These are phyloP conservation scores for Gerris lacustris DNA, from an alignment of 2,888 invertebrate species.

Conservation along the genomic window DNA sequence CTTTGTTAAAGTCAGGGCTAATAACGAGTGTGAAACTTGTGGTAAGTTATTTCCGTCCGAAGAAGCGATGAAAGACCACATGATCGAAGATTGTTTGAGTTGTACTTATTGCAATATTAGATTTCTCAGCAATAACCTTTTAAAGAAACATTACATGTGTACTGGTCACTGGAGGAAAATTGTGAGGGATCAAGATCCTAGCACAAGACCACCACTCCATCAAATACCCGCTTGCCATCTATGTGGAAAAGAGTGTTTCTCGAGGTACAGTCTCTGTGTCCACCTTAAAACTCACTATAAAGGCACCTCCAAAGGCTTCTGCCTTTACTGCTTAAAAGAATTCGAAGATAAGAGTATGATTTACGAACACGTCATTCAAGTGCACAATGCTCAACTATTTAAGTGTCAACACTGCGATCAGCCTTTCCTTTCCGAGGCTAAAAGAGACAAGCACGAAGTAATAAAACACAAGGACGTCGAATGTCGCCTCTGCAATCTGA, in stretches of 20 bases:
- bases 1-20: constrained; percentile 16
- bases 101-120: constrained; percentile 23
- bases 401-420: constrained; percentile 24
- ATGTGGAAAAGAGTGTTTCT: constrained; percentile 22
- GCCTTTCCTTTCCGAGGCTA: constrained; percentile 20
- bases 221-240: constrained; percentile 17
- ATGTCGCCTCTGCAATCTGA: constrained; percentile 20
- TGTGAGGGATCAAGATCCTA: not conserved
- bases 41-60: constrained; percentile 21
- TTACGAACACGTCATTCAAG: constrained; percentile 22
- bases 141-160: constrained; percentile 24
- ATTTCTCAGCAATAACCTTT: constrained; percentile 22
- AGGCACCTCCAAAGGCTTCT: constrained; percentile 22
- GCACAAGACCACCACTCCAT: not conserved
- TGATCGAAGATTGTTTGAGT: constrained; percentile 21
- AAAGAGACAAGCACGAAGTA: constrained; percentile 21
- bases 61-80: constrained; percentile 21
- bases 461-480: constrained; percentile 5
- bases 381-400: constrained; percentile 21
- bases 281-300: constrained; percentile 23
- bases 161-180: constrained; percentile 22
- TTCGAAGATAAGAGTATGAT: constrained; percentile 23
- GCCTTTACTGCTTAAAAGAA: constrained; percentile 23
- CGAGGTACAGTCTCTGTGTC: constrained; percentile 20
- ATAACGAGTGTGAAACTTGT: constrained; percentile 21